A percentile compares a stretch with the other conserved stretches of the same genome.
These are phyloP conservation scores for Drosophila neotestacea DNA, from an alignment of 2,888 invertebrate genomes.

Conservation along the genomic window DNA sequence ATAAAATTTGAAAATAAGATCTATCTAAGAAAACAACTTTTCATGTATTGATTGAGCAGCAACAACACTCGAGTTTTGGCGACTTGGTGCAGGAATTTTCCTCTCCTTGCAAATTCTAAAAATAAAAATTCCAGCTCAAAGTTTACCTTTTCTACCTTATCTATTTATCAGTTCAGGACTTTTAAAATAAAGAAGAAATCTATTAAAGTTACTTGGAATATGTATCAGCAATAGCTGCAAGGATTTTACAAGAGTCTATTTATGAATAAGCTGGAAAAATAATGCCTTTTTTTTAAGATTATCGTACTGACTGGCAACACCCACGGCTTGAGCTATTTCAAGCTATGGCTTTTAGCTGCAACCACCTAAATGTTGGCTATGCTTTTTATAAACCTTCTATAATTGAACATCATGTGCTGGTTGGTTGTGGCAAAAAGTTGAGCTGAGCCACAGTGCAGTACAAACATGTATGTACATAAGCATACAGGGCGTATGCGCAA, in stretches of 20 bases:
- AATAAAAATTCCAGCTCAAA: background rate
- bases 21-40: background rate
- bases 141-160: background rate
- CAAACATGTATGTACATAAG: slow-evolving; percentile 1
- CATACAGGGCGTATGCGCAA: slow-evolving; percentile 21
- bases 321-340: slow-evolving; percentile 32
- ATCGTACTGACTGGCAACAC: slow-evolving; percentile 5
- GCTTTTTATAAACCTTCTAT: slow-evolving; percentile 37
- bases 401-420: slow-evolving; percentile 45
- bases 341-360: slow-evolving; percentile 11
- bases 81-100: no score
- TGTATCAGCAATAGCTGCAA: background rate
- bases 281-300: background rate
- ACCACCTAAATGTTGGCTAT: slow-evolving; percentile 38
- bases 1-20: no score
- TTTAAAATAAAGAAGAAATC: background rate
- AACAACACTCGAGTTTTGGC: no score
- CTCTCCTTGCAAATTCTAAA: background rate
- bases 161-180: background rate
- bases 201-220: background rate
- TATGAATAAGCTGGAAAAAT: slow-evolving; percentile 6
- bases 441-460: slow-evolving; percentile 3
- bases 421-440: slow-evolving; percentile 49
- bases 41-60: background rate
- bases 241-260: background rate